Evolutionary conservation across 2,888 invertebrate genomes (phyloP).

Genomic region (Ferdinandea cuprea): DNA sequence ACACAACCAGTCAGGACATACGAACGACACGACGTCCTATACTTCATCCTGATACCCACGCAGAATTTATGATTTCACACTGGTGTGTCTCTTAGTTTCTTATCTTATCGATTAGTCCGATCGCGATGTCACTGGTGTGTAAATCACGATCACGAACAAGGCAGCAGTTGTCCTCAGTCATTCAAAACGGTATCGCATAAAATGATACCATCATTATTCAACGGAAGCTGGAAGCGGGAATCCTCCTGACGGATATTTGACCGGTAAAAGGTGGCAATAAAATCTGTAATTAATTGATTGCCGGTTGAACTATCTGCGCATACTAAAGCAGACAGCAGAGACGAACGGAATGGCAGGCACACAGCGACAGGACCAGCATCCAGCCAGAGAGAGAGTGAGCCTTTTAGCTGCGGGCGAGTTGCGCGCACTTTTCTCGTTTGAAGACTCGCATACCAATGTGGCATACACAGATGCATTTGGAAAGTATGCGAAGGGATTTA

Average conservation of each 20-base stretch:
- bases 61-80: conserved; percentile 73
- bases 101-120: conserved; percentile 68
- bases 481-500: conserved; percentile 70
- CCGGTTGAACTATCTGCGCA: conserved; percentile 70
- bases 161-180: conserved; percentile 42
- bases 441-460: conserved; percentile 59
- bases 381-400: conserved; percentile 25
- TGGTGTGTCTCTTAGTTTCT: conserved; percentile 49
- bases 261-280: conserved; percentile 74
- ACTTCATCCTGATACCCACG: conserved; percentile 51
- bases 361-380: conserved; percentile 9
- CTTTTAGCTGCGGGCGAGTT: conserved; percentile 46
- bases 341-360: too few species aligned
- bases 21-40: conserved; percentile 28
- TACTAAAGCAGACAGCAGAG: conserved; percentile 36
- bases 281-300: conserved; percentile 72
- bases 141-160: conserved; percentile 61
- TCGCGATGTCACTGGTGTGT: conserved; percentile 65
- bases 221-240: conserved; percentile 65
- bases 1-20: conserved; percentile 45
- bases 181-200: conserved; percentile 63
- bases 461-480: conserved; percentile 55
- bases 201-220: conserved; percentile 66
- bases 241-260: conserved; percentile 60
- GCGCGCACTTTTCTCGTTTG: conserved; percentile 40